Conservation (phyloP, 2,797 vertebrate genomes). For the Paguma larvata region DNA sequence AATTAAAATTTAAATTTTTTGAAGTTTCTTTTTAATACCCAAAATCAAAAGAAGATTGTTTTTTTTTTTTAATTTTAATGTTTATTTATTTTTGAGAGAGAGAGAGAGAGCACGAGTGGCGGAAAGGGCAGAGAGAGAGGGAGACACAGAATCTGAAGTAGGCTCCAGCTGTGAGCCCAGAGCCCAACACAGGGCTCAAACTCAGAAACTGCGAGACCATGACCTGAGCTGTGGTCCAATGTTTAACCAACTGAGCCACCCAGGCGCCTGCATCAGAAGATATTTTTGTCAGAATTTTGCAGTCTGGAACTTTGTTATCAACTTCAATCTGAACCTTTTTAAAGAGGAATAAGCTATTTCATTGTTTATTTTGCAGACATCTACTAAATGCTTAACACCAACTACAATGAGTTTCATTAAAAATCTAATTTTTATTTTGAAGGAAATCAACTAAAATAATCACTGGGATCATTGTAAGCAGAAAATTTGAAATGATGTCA, state of each 20-base stretch:
- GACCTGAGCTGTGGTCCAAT: no score
- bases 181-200: no score
- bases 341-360: not conserved
- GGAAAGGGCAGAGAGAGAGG: no score
- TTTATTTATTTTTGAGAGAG: no score
- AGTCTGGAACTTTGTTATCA: not conserved
- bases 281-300: not conserved
- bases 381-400: not conserved
- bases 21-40: not conserved
- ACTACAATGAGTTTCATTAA: not conserved
- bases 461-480: not conserved
- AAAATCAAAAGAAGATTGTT: not conserved
- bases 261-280: not conserved
- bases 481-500: not conserved
- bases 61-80: no score
- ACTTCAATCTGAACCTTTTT: not conserved
- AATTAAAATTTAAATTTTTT: not conserved
- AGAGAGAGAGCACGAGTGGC: no score
- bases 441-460: not conserved
- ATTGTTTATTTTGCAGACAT: not conserved
- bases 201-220: no score
- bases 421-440: not conserved
- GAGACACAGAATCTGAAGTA: no score
- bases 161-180: no score
- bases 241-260: no score